Evolutionary conservation across 2,888 invertebrate species (phyloP), one percentile per base, ranked within the genome.

Genomic region (Temnothorax ravouxi): DNA sequence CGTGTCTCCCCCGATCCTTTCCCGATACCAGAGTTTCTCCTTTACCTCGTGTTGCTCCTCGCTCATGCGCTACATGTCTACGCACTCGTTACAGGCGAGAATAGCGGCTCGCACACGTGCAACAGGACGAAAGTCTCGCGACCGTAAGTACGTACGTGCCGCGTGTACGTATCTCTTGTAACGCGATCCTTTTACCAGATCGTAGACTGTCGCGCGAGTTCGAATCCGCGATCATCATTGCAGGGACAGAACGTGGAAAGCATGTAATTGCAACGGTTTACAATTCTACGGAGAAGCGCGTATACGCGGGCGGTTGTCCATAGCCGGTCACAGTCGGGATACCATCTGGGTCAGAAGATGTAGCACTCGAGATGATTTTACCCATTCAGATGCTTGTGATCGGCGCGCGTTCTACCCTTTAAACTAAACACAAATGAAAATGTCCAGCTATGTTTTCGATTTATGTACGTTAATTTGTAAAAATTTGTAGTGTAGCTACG

Each of bases 301-400:
- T n/a, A n/a, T 67, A 75, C 82, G 87, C 67, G 61, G 56, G 25
- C 74, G 71, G 69, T 83, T 84, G 87, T 86, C 87, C 89, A 86
- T 77, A 67, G 80, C 67, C 83, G 87, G 93, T 94, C 91, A 94
- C 94, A 93, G 92, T 89, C 92, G 91, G 89, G 90, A 89, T 92
- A 87, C 61, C 94, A 93, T 93, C 91, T 93, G 91, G 94, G 94
- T 93, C 94, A 92, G 81, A 88, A 92, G 91, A 91, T 89, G 89
- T 91, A 85, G 88, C 85, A 56, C 86, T 87, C 79, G 66, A 80
- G 85, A 91, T 83, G 83, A 88, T 90, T 86, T 90, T 91, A 89
- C 88, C 85, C 84, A 81, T 75, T 61, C 86, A 86, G 82, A 83
- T 83, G 72, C 64, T 74, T 50, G 44, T 66, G 44, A 84, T 87